phyloP scores from a whole-genome alignment of 2,113 vertebrate genomes.

The Corythornis vintsioides region DNA sequence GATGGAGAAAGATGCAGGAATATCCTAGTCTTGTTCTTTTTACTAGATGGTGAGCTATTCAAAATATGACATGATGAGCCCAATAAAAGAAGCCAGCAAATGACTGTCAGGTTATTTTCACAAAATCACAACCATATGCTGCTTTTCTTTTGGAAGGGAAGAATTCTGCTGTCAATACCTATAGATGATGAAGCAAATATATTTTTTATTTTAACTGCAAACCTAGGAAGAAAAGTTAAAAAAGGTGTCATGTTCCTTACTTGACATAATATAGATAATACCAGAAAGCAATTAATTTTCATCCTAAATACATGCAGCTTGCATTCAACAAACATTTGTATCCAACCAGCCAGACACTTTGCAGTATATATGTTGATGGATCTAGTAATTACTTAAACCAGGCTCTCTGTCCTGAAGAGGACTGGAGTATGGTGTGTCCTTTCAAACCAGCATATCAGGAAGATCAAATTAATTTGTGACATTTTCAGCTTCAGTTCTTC shows the following conservation, averaged over 20 bases:
- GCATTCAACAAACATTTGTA: background rate
- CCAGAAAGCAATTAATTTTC: background rate
- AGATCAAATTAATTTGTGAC: background rate
- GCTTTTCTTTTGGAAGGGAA: background rate
- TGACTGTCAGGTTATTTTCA: conserved; percentile 3
- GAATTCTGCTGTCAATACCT: background rate
- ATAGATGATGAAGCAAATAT: background rate
- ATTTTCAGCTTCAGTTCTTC: background rate
- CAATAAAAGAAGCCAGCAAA: conserved; percentile 6
- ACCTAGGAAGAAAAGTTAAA: background rate
- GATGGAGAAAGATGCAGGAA: background rate
- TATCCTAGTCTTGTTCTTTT: background rate
- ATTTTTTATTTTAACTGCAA: background rate
- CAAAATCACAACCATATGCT: background rate
- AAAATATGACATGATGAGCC: background rate
- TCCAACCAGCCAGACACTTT: background rate
- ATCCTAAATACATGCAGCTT: background rate
- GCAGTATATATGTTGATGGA: background rate
- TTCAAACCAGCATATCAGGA: background rate
- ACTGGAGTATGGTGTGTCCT: background rate
- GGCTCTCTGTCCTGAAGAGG: background rate
- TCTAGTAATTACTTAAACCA: background rate
- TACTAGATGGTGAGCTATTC: background rate
- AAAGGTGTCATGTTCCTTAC: background rate
- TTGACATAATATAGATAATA: background rate